Conservation (phyloP, 1,140 invertebrate genomes). For the Drosophila jambulina region DNA sequence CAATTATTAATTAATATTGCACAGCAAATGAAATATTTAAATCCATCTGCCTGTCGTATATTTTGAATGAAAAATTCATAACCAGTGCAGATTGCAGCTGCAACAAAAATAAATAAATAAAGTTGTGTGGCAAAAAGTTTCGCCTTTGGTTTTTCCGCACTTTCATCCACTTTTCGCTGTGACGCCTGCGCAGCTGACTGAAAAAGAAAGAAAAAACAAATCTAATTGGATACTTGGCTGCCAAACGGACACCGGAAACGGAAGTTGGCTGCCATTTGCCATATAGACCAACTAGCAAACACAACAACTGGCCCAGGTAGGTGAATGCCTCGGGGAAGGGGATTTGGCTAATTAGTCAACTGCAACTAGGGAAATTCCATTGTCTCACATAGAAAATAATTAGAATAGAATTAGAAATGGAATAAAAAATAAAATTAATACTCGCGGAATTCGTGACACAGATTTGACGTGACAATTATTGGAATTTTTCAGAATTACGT, state of each 20-base stretch:
- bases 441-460: neutral
- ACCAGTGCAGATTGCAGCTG: slow-evolving; percentile 37
- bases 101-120: slow-evolving; percentile 29
- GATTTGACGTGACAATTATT: neutral
- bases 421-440: neutral
- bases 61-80: slow-evolving; percentile 33
- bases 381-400: neutral
- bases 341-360: slow-evolving; percentile 23
- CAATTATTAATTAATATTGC: slow-evolving; percentile 14
- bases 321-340: neutral
- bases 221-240: slow-evolving; percentile 70
- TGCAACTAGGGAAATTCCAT: slow-evolving; percentile 12
- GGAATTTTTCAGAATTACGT: neutral
- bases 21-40: slow-evolving; percentile 34
- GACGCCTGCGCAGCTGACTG: slow-evolving; percentile 75
- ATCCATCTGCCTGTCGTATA: slow-evolving; percentile 9
- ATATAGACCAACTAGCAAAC: slow-evolving; percentile 29
- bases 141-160: slow-evolving; percentile 24
- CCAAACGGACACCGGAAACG: slow-evolving; percentile 60
- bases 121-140: slow-evolving; percentile 30
- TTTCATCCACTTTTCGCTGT: slow-evolving; percentile 38
- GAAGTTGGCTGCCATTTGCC: slow-evolving; percentile 62
- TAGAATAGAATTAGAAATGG: neutral
- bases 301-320: slow-evolving; percentile 22
- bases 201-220: slow-evolving; percentile 20